A percentile compares a stretch with the other conserved stretches of the same genome.
Conservation (phyloP, 1,140 invertebrate genomes). For the Lysiphlebus fabarum region DNA sequence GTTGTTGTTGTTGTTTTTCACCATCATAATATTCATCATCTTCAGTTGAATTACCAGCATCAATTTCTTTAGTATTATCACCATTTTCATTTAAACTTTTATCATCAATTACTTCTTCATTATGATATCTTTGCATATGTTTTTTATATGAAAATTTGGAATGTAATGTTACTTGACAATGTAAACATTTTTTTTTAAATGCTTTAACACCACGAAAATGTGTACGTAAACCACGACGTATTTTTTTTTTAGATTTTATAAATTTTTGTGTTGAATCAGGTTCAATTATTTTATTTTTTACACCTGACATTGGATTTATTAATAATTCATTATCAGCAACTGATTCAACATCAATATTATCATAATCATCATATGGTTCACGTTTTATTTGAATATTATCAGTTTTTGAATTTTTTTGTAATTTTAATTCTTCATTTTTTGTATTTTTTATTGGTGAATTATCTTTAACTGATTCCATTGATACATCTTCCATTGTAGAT, state of each 20-base stretch:
- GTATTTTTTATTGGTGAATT: no score
- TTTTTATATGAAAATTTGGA: conserved; percentile 7
- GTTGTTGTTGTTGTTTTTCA: neutral
- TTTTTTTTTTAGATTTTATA: conserved; percentile 24
- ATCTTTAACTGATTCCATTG: no score
- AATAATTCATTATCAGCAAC: conserved; percentile 35
- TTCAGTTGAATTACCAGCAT: no score
- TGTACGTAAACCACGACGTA: conserved; percentile 37
- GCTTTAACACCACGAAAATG: conserved; percentile 41
- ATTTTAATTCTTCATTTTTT: no score
- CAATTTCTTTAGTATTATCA: no score
- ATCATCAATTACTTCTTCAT: neutral
- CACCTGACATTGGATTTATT: conserved; percentile 39
- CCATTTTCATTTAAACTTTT: no score
- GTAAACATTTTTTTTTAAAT: conserved; percentile 43
- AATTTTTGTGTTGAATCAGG: conserved; percentile 43
- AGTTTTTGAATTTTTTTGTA: no score
- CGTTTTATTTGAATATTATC: no score
- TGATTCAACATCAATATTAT: conserved; percentile 34
- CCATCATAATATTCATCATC: no score
- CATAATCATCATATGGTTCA: no score
- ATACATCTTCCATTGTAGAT: no score
- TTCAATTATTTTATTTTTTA: conserved; percentile 34
- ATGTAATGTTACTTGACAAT: conserved; percentile 32
- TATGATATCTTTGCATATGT: conserved; percentile 11